phyloP scores from a whole-genome alignment of 2,797 vertebrate genomes.

The Pelodytes ibericus region DNA sequence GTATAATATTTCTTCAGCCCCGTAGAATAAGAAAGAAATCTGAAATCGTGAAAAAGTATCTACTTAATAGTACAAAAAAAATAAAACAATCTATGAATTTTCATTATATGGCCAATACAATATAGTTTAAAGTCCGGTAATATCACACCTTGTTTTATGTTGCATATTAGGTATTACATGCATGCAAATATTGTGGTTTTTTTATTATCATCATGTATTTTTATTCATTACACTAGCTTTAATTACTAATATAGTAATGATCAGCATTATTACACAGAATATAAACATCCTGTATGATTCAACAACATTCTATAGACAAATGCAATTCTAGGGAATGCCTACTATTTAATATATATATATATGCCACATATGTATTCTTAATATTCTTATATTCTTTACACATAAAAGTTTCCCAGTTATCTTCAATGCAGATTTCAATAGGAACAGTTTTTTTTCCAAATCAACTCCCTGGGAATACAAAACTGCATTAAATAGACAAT shows the following conservation, averaged over 20 bases:
- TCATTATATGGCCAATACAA: no score
- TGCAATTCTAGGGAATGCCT: background rate
- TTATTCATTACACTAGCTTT: no score
- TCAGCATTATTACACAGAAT: no score
- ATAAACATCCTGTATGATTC: background rate
- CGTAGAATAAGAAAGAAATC: background rate
- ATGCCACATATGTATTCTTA: background rate
- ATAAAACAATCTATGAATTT: no score
- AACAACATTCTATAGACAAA: background rate
- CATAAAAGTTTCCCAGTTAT: background rate
- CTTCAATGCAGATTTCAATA: background rate
- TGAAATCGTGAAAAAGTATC: background rate
- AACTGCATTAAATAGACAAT: constrained; percentile 49
- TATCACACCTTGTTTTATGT: no score
- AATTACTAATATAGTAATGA: no score
- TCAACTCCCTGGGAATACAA: constrained; percentile 55
- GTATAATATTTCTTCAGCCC: no score
- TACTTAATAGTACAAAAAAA: no score
- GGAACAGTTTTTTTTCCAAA: constrained; percentile 26
- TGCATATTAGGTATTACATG: no score
- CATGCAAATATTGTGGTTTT: no score
- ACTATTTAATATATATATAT: background rate
- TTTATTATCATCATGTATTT: no score
- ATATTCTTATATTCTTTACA: background rate
- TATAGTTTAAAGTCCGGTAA: no score